phyloP scores from a whole-genome alignment of 2,113 vertebrate species.

The Chlamydotis undulata region DNA sequence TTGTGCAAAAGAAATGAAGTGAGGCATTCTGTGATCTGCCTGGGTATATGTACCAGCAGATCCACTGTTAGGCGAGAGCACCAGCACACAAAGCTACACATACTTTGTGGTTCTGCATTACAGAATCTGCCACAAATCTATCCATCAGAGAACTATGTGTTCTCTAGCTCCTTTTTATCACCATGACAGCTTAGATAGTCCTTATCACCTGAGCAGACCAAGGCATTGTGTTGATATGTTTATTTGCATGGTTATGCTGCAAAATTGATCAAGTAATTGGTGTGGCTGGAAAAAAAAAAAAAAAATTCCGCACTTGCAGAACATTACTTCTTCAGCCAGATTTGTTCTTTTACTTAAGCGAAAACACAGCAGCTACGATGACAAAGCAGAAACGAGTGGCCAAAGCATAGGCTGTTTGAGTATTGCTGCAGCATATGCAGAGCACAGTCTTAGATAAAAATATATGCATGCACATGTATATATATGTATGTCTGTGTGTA shows the following conservation, averaged over 20 bases:
- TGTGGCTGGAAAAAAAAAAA: neutral
- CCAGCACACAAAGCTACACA: rapidly evolving
- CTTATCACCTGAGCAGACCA: neutral
- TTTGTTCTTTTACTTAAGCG: neutral
- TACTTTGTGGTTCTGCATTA: neutral
- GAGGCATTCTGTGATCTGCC: neutral
- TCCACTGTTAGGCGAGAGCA: neutral
- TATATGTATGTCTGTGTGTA: neutral
- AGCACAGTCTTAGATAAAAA: neutral
- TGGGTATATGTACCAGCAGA: neutral
- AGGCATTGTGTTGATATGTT: neutral
- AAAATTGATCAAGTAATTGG: neutral
- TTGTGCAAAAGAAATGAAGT: neutral
- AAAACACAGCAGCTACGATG: neutral
- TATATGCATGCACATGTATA: neutral
- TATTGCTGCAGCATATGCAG: neutral
- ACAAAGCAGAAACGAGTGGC: neutral
- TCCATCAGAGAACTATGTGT: neutral
- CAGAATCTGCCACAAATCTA: neutral
- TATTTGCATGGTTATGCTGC: neutral
- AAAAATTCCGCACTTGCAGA: neutral
- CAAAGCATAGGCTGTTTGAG: neutral
- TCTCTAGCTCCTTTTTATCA: neutral
- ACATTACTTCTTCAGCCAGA: neutral
- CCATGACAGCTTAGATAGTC: neutral